These are phyloP conservation scores for Lepidocolaptes lacrymiger DNA, from an alignment of 2,797 vertebrate genomes.

Conservation along the genomic window DNA sequence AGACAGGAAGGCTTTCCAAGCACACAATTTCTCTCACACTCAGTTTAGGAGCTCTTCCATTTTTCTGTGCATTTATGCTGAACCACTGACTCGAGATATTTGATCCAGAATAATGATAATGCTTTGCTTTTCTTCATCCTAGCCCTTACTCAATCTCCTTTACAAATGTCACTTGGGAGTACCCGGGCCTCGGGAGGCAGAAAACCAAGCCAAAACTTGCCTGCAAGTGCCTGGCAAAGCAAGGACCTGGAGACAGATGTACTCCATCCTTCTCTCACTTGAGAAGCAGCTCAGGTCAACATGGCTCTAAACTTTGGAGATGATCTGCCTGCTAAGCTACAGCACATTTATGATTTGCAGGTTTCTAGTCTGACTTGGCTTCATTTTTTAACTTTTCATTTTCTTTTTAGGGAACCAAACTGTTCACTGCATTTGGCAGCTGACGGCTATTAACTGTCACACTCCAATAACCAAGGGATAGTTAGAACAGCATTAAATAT, in stretches of 20 bases:
- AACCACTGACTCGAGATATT: not conserved
- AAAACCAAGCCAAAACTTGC: not conserved
- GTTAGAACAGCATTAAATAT: slow-evolving; percentile 72
- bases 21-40: not conserved
- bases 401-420: slow-evolving; percentile 47
- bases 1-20: not conserved
- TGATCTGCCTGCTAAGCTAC: slow-evolving; percentile 37
- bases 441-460: slow-evolving; percentile 69
- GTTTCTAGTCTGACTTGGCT: slow-evolving; percentile 49
- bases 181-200: not conserved
- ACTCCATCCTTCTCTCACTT: not conserved
- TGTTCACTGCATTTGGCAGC: slow-evolving; percentile 60
- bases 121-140: not conserved
- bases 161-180: not conserved
- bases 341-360: slow-evolving; percentile 32
- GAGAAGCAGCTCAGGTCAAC: slow-evolving; percentile 40
- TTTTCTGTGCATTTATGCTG: not conserved
- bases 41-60: slow-evolving; percentile 8
- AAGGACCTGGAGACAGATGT: not conserved
- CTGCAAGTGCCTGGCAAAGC: not conserved
- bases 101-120: not conserved
- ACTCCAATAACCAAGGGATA: slow-evolving; percentile 67
- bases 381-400: slow-evolving; percentile 69
- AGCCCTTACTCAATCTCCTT: not conserved
- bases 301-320: slow-evolving; percentile 27